Percentiles rank a stretch among this genome's conserved stretches.
These are phyloP conservation scores for Aquatica leii DNA, from an alignment of 2,888 invertebrate genomes.

Conservation along the genomic window DNA sequence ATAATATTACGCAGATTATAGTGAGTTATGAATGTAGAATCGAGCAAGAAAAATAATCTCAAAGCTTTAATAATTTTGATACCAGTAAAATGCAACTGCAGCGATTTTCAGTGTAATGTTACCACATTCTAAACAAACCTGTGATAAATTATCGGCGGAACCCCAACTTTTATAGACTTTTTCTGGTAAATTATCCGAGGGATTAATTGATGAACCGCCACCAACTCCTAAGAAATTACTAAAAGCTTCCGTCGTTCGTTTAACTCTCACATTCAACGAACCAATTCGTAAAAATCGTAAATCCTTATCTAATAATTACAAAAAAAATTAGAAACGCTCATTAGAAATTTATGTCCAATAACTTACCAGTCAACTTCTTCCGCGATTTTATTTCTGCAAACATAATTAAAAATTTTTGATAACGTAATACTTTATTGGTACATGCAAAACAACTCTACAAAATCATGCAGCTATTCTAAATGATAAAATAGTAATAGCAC, in stretches of 20 bases:
- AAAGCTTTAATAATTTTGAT: no score
- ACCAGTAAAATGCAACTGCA: no score
- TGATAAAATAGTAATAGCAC: not conserved
- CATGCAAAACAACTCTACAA: not conserved
- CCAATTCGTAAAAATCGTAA: constrained; percentile 90
- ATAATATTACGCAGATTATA: no score
- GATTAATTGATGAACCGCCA: constrained; percentile 59
- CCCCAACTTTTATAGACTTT: constrained; percentile 89
- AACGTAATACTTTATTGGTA: constrained; percentile 2
- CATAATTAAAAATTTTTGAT: constrained; percentile 44
- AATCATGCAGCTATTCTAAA: not conserved
- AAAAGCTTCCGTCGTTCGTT: constrained; percentile 92
- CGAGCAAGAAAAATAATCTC: no score
- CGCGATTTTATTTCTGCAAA: constrained; percentile 77
- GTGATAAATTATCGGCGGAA: constrained; percentile 86
- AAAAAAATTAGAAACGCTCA: no score
- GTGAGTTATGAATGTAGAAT: no score
- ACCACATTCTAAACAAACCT: constrained; percentile 62
- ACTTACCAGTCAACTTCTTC: constrained; percentile 75
- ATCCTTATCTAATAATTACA: constrained; percentile 90
- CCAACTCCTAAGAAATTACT: constrained; percentile 89
- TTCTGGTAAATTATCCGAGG: constrained; percentile 64
- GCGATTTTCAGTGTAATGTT: no score
- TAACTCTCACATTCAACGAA: constrained; percentile 89
- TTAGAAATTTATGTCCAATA: constrained; percentile 3